Evolutionary conservation across 2,797 vertebrate genomes (phyloP).

Genomic region (Lepus oiostolus): DNA sequence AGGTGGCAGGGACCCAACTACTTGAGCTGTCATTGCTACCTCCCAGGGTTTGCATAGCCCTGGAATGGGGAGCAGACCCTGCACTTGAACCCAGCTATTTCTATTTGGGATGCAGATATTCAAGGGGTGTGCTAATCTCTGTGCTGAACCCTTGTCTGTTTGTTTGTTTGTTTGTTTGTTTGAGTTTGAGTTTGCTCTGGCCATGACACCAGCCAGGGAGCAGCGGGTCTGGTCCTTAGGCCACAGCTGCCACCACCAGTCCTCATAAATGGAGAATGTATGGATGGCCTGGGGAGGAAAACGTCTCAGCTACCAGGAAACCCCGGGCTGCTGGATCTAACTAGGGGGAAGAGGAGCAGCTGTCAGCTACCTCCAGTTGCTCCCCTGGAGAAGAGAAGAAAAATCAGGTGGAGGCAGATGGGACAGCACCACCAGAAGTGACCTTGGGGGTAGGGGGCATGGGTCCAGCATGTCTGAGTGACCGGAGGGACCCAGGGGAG

Average conservation of each 20-base stretch:
- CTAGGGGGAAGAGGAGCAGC: background rate
- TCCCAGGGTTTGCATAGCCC: no score
- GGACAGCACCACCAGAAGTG: no score
- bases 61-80: no score
- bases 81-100: no score
- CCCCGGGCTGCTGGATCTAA: background rate
- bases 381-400: background rate
- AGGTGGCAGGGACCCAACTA: no score
- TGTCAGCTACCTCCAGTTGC: background rate
- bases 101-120: no score
- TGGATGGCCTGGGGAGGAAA: background rate
- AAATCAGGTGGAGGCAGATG: background rate
- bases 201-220: background rate
- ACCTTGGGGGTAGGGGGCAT: no score
- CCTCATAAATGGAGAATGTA: background rate
- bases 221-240: background rate
- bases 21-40: no score
- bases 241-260: background rate
- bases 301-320: background rate
- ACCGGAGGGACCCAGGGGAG: no score
- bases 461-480: background rate
- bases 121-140: no score
- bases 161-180: no score
- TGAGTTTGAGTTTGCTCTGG: background rate
- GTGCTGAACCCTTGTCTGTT: no score